Conservation (phyloP, 2,797 vertebrate species). For the Okamejei kenojei region DNA sequence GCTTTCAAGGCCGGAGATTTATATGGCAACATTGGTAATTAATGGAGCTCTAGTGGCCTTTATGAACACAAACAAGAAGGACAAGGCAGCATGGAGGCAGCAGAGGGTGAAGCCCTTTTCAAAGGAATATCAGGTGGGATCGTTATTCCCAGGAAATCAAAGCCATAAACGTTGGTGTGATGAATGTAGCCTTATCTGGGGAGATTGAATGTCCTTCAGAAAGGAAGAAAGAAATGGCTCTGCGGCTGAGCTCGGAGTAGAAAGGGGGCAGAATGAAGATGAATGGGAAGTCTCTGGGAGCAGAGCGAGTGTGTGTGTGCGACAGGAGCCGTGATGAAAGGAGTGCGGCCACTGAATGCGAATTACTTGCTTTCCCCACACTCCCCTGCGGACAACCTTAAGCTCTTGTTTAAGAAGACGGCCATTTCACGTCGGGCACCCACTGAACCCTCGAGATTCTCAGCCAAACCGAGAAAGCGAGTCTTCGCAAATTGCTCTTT, state of each 20-base stretch:
- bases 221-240: conserved; percentile 46
- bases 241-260: conserved; percentile 47
- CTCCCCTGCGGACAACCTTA: conserved; percentile 40
- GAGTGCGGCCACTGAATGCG: conserved; percentile 46
- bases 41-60: conserved; percentile 59
- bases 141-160: conserved; percentile 42
- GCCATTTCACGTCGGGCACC: conserved; percentile 37
- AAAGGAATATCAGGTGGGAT: conserved; percentile 44
- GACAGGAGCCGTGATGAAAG: conserved; percentile 49
- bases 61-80: conserved; percentile 43
- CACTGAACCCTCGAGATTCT: conserved; percentile 22
- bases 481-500: conserved; percentile 7
- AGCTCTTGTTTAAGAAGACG: conserved; percentile 35
- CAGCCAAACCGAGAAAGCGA: conserved; percentile 37
- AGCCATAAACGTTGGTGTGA: conserved; percentile 39
- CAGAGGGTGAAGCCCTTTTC: conserved; percentile 45
- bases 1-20: conserved; percentile 53
- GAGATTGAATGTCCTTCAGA: conserved; percentile 47
- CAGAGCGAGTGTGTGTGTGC: conserved; percentile 44
- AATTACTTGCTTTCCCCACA: conserved; percentile 45
- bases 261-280: conserved; percentile 50
- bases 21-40: conserved; percentile 52
- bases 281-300: conserved; percentile 47
- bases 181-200: conserved; percentile 48
- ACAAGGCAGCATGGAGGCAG: conserved; percentile 37